A percentile compares a stretch with the other conserved stretches of the same genome.
Conservation (phyloP, 2,888 invertebrate genomes). For the Hydrotaea diabolus region DNA sequence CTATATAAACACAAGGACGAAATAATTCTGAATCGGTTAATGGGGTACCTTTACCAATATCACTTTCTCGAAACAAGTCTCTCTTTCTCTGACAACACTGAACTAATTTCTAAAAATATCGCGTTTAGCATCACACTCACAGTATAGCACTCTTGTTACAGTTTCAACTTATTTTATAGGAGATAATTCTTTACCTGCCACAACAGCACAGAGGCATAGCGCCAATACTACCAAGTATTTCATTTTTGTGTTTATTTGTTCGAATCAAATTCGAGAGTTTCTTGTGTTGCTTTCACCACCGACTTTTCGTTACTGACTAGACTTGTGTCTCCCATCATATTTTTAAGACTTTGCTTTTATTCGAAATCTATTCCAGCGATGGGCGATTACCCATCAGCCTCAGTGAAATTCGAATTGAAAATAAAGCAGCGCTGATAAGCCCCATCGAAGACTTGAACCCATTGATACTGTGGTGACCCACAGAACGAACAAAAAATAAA, state of each 20-base stretch:
- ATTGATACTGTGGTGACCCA: slow-evolving; percentile 74
- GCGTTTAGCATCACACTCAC: too few species aligned
- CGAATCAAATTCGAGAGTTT: slow-evolving; percentile 36
- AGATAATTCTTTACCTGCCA: slow-evolving; percentile 76
- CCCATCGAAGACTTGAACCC: slow-evolving; percentile 64
- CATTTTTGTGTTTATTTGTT: slow-evolving; percentile 71
- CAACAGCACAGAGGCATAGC: slow-evolving; percentile 76
- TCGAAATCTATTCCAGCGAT: slow-evolving; percentile 19
- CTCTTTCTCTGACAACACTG: too few species aligned
- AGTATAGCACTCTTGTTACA: background rate
- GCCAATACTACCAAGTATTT: slow-evolving; percentile 76
- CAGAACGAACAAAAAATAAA: slow-evolving; percentile 66
- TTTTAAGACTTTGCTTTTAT: slow-evolving; percentile 52
- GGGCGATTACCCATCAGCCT: slow-evolving; percentile 20
- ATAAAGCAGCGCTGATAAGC: slow-evolving; percentile 52
- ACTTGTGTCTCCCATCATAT: slow-evolving; percentile 57
- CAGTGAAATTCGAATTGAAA: slow-evolving; percentile 39
- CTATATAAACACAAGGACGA: too few species aligned
- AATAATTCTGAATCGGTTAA: too few species aligned
- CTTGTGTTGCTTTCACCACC: slow-evolving; percentile 72
- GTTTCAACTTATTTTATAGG: background rate
- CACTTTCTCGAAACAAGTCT: too few species aligned
- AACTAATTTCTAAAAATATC: too few species aligned
- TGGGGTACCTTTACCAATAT: too few species aligned
- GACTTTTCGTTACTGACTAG: slow-evolving; percentile 74